phyloP scores from a whole-genome alignment of 1,140 invertebrate species.

The Steinernema feltiae region DNA sequence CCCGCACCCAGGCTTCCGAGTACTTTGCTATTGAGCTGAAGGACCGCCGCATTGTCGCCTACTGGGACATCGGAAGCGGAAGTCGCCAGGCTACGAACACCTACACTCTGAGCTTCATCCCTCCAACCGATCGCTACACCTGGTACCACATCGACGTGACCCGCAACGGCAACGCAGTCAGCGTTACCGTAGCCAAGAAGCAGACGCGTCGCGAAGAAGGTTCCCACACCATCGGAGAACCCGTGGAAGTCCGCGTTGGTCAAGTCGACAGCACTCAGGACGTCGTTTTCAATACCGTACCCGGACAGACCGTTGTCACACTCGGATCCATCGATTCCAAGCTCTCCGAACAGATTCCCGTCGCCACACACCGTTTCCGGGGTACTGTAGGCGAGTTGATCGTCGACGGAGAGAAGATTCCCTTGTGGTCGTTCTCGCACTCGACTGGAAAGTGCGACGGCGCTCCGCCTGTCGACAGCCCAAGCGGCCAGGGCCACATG shows the following conservation, averaged over 20 bases:
- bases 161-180: constrained; percentile 50
- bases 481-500: constrained; percentile 44
- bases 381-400: constrained; percentile 48
- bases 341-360: constrained; percentile 38
- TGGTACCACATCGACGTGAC: constrained; percentile 53
- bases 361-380: constrained; percentile 47
- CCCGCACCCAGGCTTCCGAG: constrained; percentile 49
- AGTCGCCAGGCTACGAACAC: constrained; percentile 47
- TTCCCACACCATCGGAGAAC: constrained; percentile 24
- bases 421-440: constrained; percentile 49
- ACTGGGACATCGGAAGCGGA: constrained; percentile 55
- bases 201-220: constrained; percentile 42
- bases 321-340: constrained; percentile 36
- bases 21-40: constrained; percentile 51
- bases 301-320: constrained; percentile 47
- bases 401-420: constrained; percentile 45
- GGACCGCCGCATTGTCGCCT: constrained; percentile 51
- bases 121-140: constrained; percentile 46
- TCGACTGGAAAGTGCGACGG: constrained; percentile 51
- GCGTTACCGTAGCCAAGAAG: constrained; percentile 47
- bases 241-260: constrained; percentile 39
- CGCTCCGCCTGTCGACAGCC: constrained; percentile 32
- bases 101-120: constrained; percentile 52
- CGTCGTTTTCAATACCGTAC: constrained; percentile 54
- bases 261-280: constrained; percentile 41